A percentile compares a stretch with the other conserved stretches of the same genome.
Conservation (phyloP, 1,140 invertebrate species). For the Drosophila albomicans region DNA sequence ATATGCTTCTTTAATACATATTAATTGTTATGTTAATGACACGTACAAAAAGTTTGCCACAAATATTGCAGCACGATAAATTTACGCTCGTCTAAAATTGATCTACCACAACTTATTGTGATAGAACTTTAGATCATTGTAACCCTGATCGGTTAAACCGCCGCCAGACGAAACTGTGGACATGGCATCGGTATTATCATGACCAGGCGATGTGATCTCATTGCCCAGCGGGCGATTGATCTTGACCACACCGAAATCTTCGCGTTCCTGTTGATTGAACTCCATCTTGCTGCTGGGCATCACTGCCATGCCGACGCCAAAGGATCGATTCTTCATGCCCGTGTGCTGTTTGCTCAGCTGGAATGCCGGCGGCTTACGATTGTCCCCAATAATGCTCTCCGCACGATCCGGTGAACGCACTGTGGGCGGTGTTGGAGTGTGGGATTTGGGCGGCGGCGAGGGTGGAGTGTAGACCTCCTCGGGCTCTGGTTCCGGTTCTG, state of each 20-base stretch:
- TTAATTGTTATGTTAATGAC: slow-evolving; percentile 51
- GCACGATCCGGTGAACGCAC: slow-evolving; percentile 64
- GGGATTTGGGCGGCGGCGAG: slow-evolving; percentile 48
- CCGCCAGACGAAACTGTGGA: slow-evolving; percentile 67
- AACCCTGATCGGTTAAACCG: slow-evolving; percentile 87
- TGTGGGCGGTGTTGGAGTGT: slow-evolving; percentile 62
- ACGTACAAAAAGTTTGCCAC: slow-evolving; percentile 65
- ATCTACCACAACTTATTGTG: slow-evolving; percentile 88
- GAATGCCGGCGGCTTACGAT: slow-evolving; percentile 65
- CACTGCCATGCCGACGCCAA: slow-evolving; percentile 79
- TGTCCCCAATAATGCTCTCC: slow-evolving; percentile 73
- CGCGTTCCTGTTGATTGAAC: slow-evolving; percentile 77
- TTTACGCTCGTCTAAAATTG: not conserved
- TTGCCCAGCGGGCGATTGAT: slow-evolving; percentile 80
- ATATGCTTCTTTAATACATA: slow-evolving; percentile 38
- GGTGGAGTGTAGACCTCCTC: slow-evolving; percentile 47
- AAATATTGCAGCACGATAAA: slow-evolving; percentile 47
- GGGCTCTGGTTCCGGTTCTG: slow-evolving; percentile 48
- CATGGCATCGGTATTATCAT: slow-evolving; percentile 72
- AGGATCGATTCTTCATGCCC: slow-evolving; percentile 83
- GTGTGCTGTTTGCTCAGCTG: slow-evolving; percentile 83
- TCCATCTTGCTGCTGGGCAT: slow-evolving; percentile 83
- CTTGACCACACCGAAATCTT: slow-evolving; percentile 82
- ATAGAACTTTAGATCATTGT: slow-evolving; percentile 88
- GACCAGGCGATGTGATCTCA: slow-evolving; percentile 61